Evolutionary conservation across 2,797 vertebrate genomes (phyloP), one percentile per base, ranked within the genome.

Genomic region (Borostomias antarcticus): DNA sequence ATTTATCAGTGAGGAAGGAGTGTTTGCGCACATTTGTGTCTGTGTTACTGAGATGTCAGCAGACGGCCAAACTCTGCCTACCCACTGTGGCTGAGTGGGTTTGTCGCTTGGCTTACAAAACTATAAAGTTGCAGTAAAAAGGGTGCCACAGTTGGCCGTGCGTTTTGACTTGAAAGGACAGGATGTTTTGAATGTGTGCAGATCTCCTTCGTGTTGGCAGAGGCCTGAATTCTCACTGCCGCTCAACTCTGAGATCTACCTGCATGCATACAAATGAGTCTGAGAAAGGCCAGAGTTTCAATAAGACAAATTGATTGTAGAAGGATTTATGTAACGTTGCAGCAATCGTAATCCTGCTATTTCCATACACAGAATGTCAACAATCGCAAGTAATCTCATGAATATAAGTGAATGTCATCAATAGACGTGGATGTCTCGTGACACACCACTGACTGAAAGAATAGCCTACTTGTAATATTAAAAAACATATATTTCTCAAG

Each of bases 261-360:
- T 80, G 70, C 79, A 63, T 78, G 69, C 88, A 89, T 89, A 87
- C 82, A 82, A 88, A 91, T 86, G 62, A 89, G 82, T 66, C 50
- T 70, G 78, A 60, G 40, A 17, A 13, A 40, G 15, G 37, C 37
- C 2, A 40, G 15, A 21, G 26, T 70, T 80, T 88, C 73, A 84
- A 1, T 35, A 5, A 64, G 81, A 68, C 70, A 79, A 59, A 63
- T 74, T 68, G 66, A 71, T 79, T 82, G 60, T n/a, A n/a, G n/a
- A n/a, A n/a, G n/a, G n/a, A n/a, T n/a, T n/a, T n/a, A n/a, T n/a
- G 65, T 78, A 77, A 80, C 62, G 68, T 79, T 70, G 70, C 73
- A 29, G 68, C n/a, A n/a, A n/a, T n/a, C 61, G 68, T 19, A 17
- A 81, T 78, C 72, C 8, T 26, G 26, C 51, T 25, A 2, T 53